Conservation (phyloP, 2,888 invertebrate species). For the Pammene fasciana region DNA sequence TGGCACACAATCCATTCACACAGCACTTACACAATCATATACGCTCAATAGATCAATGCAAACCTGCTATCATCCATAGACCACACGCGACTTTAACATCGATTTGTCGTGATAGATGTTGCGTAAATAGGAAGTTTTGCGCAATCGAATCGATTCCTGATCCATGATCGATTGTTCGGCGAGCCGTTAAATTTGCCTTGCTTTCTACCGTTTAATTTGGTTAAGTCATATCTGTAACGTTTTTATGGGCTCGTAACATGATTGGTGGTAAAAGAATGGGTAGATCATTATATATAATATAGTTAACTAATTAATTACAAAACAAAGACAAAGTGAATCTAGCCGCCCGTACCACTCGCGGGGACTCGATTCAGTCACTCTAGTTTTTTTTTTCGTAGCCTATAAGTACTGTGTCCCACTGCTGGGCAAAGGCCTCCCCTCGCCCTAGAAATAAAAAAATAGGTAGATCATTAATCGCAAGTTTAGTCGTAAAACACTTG, state of each 20-base stretch:
- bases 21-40: not conserved
- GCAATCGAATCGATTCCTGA: constrained; percentile 47
- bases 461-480: not conserved
- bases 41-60: not conserved
- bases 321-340: too few relatives aligned
- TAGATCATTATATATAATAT: too few relatives aligned
- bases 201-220: constrained; percentile 39
- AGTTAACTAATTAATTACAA: too few relatives aligned
- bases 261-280: not conserved
- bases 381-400: too few relatives aligned
- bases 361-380: too few relatives aligned
- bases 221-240: constrained; percentile 31
- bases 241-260: constrained; percentile 16
- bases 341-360: too few relatives aligned
- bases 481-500: too few relatives aligned
- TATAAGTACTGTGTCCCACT: too few relatives aligned
- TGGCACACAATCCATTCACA: constrained; percentile 2
- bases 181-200: constrained; percentile 40
- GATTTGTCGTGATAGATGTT: constrained; percentile 33
- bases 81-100: constrained; percentile 2
- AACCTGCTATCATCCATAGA: not conserved
- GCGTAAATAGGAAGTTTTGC: constrained; percentile 37
- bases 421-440: too few relatives aligned
- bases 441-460: too few relatives aligned
- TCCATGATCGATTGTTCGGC: constrained; percentile 39